Conservation (phyloP, 2,888 invertebrate species). For the Heteromurus nitidus region DNA sequence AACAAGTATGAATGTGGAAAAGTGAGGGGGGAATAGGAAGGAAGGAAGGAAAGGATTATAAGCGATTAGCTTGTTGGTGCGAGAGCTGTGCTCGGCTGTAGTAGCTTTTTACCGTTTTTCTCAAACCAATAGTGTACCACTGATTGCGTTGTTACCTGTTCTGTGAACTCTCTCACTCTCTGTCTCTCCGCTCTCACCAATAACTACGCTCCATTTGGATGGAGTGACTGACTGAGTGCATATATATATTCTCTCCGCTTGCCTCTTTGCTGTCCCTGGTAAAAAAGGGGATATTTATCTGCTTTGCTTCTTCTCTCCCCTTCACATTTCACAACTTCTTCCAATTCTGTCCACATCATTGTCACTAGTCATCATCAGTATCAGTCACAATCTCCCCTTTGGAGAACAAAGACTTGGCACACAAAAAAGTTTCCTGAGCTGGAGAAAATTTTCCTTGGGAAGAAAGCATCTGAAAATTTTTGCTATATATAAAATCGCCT, state of each 20-base stretch:
- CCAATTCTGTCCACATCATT: conserved; percentile 7
- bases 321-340: conserved; percentile 19
- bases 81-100: conserved; percentile 9
- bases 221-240: not conserved
- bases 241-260: too few relatives aligned
- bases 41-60: conserved; percentile 52
- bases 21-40: conserved; percentile 12
- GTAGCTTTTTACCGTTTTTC: conserved; percentile 13
- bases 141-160: conserved; percentile 42
- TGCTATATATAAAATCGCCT: too few relatives aligned
- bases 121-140: conserved; percentile 25
- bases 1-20: not conserved
- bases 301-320: conserved; percentile 16
- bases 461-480: too few relatives aligned
- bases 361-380: not conserved
- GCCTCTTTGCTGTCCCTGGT: not conserved
- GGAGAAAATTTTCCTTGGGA: too few relatives aligned
- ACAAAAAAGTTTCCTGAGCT: too few relatives aligned
- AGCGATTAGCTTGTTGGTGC: conserved; percentile 53
- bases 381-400: too few relatives aligned
- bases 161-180: conserved; percentile 8
- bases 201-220: too few relatives aligned
- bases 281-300: conserved; percentile 1
- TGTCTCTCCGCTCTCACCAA: too few relatives aligned
- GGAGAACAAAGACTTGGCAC: too few relatives aligned